Base-by-base conservation (phyloP, 2,888 invertebrate species). In the Caenorhabditis japonica region DNA sequence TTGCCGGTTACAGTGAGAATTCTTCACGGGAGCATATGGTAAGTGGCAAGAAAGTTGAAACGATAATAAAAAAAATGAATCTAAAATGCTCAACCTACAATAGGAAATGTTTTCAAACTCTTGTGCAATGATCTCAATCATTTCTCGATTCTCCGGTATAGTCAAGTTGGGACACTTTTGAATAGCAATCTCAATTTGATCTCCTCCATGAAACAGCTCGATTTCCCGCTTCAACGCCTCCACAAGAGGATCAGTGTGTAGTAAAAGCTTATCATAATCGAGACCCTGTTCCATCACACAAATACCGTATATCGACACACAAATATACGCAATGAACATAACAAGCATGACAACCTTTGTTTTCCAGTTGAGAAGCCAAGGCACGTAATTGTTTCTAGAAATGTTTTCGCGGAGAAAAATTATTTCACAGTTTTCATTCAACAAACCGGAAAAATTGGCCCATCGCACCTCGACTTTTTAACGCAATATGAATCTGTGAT, bases 251-350 rank as follows among this genome's bases (percentile, higher is more conserved):
- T 87, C 85, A 0, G 83, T 77, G 15, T 78, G 77, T 1, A 87
- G 70, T 13, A 87, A 62, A 4, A 87, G 68, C 58, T 87, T 87
- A 60, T 87, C 87, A 52, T 84, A 85, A 61, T 87, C 85, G 8
- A 87, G 60, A 2, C 87, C 87, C 56, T 87, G 85, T 43, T 85
- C 79, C 84, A 87, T 84, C 1, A 79, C 77, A 88, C 94, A 94
- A 0, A 88, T 87, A 3, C 95, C 95, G 88, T 94, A 95, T 47
- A 93, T 92, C 10, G 94, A 75, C 10, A 83, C 43, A 0, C 91
- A 91, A 27, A 95, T 88, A 86, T 95, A 95, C 0, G 91, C 89
- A 12, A 92, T 91, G 88, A 95, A 95, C 8, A 92, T 89, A 0
- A 93, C 80, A 33, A 94, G 91, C 30, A 94, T 92, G 5, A 93